Evolutionary conservation across 2,888 invertebrate genomes (phyloP).

Genomic region (Terebella lapidaria): DNA sequence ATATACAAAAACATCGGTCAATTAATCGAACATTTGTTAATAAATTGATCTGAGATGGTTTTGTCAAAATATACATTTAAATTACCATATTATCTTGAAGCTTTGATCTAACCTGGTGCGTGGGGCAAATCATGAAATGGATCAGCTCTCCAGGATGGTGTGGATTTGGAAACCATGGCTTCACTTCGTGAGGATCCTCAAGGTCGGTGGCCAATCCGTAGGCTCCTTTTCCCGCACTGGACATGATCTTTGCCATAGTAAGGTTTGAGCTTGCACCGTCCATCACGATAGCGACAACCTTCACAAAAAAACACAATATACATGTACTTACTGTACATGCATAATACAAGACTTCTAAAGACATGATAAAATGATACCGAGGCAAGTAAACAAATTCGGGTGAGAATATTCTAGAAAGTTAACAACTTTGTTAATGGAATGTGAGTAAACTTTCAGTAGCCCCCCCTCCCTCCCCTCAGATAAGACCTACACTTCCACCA

Average conservation of each 20-base stretch:
- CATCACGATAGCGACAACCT: not conserved
- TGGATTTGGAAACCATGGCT: not conserved
- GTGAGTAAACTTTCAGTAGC: too few relatives aligned
- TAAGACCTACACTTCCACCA: too few relatives aligned
- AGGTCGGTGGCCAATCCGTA: not conserved
- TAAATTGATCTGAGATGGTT: too few relatives aligned
- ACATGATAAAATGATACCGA: not conserved
- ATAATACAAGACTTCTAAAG: not conserved
- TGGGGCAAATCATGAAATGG: not conserved
- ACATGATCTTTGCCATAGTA: not conserved
- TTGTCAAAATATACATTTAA: too few relatives aligned
- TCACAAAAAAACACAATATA: not conserved
- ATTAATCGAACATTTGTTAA: too few relatives aligned
- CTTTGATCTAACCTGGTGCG: not conserved
- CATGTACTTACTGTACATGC: not conserved
- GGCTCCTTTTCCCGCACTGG: not conserved
- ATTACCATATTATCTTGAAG: too few relatives aligned
- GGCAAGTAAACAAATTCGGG: not conserved
- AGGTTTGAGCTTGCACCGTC: conserved; percentile 1
- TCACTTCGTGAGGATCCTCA: not conserved
- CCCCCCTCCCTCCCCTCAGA: too few relatives aligned
- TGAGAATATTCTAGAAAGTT: too few relatives aligned
- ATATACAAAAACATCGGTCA: too few relatives aligned
- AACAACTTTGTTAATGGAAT: too few relatives aligned
- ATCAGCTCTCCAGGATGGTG: not conserved